Base-by-base conservation (phyloP, 2,888 invertebrate genomes). In the Pharmacophagus antenor region DNA sequence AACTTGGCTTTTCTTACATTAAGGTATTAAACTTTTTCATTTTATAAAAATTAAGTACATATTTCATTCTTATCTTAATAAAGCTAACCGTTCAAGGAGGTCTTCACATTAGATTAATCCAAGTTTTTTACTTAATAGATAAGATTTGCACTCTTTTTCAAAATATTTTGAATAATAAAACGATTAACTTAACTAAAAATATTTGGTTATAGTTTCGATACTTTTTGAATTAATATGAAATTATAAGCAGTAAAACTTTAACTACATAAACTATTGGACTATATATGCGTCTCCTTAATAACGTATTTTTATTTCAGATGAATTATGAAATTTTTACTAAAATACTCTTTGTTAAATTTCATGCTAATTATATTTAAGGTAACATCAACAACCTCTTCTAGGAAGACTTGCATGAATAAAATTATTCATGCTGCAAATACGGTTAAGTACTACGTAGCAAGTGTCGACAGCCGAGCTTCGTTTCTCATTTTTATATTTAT, bases 1-100 rank as follows among this genome's bases (percentile, higher is more conserved):
- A 75, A 80, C 84, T 81, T 77, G 72, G 75, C 76, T 76, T 70
- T 74, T 76, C 72, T 62, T 69, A 76, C 73, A 74, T 78, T 78
- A 70, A 69, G 64, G 63, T 66, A 69, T 67, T 67, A 62, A 65
- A 58, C 62, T 68, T 69, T 68, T 65, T 67, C 63, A 64, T 63
- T 62, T 54, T 50, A 58, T 52, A 54, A 55, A 54, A 53, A 61
- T 57, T 53, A 49, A 31, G 48, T 47, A 37, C 47, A 42, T 51
- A 55, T 47, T 56, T 52, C 47, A 47, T 53, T 49, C 25, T 18
- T 31, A 37, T 37, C 37, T 37, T 55, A 55, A 46, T 55, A 46
- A 25, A 22, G 31, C 55, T 46, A 27, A 55, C 46, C 21, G 22
- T 10, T 47, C 23, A 8, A 46, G 27, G n/a, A 20, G 21, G 10